phyloP scores from a whole-genome alignment of 2,888 invertebrate species.

The Macrosoma leucophasiata region DNA sequence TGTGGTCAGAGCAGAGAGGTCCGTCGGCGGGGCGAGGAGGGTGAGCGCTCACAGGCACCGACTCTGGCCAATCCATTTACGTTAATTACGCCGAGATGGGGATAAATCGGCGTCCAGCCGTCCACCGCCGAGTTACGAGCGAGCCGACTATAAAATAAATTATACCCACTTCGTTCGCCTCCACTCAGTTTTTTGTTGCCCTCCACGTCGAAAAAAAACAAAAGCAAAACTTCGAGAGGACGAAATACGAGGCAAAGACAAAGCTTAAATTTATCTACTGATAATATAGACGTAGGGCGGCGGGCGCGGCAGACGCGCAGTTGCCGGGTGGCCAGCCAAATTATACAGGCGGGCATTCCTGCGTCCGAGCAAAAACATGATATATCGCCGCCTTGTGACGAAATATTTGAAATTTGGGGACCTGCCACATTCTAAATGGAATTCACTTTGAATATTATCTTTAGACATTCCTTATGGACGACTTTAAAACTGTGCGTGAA shows the following conservation, averaged over 20 bases:
- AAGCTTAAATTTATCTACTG: slow-evolving; percentile 76
- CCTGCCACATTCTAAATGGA: slow-evolving; percentile 64
- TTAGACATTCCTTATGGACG: slow-evolving; percentile 46
- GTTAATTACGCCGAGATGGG: slow-evolving; percentile 73
- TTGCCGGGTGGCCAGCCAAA: slow-evolving; percentile 67
- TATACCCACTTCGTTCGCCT: slow-evolving; percentile 75
- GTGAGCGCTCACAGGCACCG: slow-evolving; percentile 51
- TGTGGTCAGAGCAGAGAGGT: slow-evolving; percentile 38
- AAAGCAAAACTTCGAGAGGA: slow-evolving; percentile 71
- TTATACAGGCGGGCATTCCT: slow-evolving; percentile 71
- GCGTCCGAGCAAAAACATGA: slow-evolving; percentile 68
- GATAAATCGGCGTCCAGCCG: slow-evolving; percentile 74
- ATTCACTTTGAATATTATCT: slow-evolving; percentile 59
- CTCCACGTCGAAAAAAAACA: slow-evolving; percentile 62
- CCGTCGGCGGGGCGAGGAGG: slow-evolving; percentile 34
- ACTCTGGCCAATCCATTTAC: slow-evolving; percentile 72
- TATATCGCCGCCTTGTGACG: slow-evolving; percentile 70
- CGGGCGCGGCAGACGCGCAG: slow-evolving; percentile 60
- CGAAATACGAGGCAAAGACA: slow-evolving; percentile 76
- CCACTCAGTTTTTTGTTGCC: slow-evolving; percentile 73
- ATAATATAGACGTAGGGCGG: slow-evolving; percentile 75
- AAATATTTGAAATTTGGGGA: slow-evolving; percentile 68
- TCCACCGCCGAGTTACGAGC: slow-evolving; percentile 74
- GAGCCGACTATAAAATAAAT: slow-evolving; percentile 75
- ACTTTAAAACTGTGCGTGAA: slow-evolving; percentile 41